Percentiles rank a stretch among this genome's conserved stretches.
These are phyloP conservation scores for Notiomystis cincta DNA, from an alignment of 2,113 vertebrate species.

Conservation along the genomic window DNA sequence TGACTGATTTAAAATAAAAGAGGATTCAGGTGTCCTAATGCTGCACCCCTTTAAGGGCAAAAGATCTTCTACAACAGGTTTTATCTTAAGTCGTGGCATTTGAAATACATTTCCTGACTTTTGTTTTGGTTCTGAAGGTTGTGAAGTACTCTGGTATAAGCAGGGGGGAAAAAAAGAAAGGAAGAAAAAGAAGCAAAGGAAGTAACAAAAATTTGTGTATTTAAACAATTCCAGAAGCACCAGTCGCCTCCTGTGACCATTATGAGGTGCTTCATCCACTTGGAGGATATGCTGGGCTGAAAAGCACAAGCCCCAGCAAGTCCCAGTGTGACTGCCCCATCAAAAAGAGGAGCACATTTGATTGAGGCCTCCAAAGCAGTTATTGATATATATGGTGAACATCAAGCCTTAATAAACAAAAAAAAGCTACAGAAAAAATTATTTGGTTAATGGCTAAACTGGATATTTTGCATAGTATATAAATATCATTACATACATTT, in stretches of 20 bases:
- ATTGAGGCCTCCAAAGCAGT: not conserved
- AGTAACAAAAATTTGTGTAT: not conserved
- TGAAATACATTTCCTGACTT: constrained; percentile 27
- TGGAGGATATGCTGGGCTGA: not conserved
- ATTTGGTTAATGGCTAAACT: not conserved
- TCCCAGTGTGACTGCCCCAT: rapidly evolving
- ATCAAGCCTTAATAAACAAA: not conserved
- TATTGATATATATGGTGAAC: not conserved
- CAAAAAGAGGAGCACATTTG: not conserved
- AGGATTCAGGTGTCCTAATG: constrained; percentile 30
- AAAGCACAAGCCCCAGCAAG: not conserved
- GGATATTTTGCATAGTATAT: not conserved
- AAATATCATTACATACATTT: not conserved
- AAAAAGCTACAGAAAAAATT: constrained; percentile 1
- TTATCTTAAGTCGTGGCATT: not conserved
- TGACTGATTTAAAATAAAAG: constrained; percentile 42
- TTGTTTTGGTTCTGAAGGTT: not conserved
- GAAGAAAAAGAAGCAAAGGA: not conserved
- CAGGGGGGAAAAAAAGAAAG: rapidly evolving
- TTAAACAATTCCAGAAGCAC: not conserved
- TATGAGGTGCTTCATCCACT: not conserved
- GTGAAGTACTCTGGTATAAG: not conserved
- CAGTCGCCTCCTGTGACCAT: not conserved
- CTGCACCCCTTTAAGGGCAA: constrained; percentile 2
- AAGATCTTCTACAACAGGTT: not conserved